Conservation (phyloP, 2,888 invertebrate species). For the Scaptomyza reducta region DNA sequence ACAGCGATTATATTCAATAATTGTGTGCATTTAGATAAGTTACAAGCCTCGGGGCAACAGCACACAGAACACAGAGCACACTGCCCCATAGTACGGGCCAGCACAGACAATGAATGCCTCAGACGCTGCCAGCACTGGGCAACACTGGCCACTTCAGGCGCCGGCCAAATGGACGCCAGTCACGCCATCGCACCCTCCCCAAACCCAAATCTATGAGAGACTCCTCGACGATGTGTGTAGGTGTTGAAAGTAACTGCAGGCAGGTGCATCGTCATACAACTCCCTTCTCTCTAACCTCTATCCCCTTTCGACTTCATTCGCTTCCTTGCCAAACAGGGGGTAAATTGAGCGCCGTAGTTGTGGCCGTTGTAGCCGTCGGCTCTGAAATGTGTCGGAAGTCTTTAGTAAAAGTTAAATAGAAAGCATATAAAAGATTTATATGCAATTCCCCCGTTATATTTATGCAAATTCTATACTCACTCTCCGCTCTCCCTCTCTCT, state of each 20-base stretch:
- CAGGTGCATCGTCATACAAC: constrained; percentile 46
- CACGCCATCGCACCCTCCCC: constrained; percentile 68
- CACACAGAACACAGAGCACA: too few relatives aligned
- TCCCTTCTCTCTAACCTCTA: neutral
- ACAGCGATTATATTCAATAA: constrained; percentile 79
- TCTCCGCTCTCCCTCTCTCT: neutral
- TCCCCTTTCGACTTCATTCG: too few relatives aligned
- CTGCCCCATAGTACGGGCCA: neutral
- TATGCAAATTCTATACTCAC: constrained; percentile 57
- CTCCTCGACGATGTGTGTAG: constrained; percentile 58
- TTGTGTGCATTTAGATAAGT: constrained; percentile 80
- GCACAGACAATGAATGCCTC: constrained; percentile 49
- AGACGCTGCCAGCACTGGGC: constrained; percentile 20
- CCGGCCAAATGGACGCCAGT: constrained; percentile 68
- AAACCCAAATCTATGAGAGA: constrained; percentile 7
- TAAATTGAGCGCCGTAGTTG: constrained; percentile 15
- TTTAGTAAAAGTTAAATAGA: constrained; percentile 77
- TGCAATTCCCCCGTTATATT: constrained; percentile 59
- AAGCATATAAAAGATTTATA: constrained; percentile 75
- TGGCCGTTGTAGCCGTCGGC: constrained; percentile 44
- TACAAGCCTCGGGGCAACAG: constrained; percentile 61
- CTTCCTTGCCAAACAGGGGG: neutral
- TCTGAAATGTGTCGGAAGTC: constrained; percentile 75
- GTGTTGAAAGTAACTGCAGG: constrained; percentile 71
- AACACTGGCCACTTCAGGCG: constrained; percentile 55